phyloP scores from a whole-genome alignment of 1,140 invertebrate species.

The Stratiolaelaps scimitus region DNA sequence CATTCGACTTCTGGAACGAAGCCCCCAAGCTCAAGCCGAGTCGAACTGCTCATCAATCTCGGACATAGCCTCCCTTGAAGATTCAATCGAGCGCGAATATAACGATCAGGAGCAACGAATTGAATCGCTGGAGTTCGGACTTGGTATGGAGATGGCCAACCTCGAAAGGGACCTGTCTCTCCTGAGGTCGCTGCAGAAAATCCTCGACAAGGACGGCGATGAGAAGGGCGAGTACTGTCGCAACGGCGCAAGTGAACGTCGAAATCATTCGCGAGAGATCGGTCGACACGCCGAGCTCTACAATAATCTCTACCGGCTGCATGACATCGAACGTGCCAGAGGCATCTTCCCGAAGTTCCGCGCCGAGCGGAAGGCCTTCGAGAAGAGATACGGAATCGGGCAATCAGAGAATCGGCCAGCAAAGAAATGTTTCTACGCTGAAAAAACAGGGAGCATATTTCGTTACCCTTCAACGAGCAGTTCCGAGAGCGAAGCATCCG shows the following conservation, averaged over 20 bases:
- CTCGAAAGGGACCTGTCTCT: slow-evolving; percentile 15
- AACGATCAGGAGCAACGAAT: not conserved
- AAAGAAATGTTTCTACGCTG: not conserved
- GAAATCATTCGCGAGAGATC: not conserved
- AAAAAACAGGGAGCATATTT: slow-evolving; percentile 14
- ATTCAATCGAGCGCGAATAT: slow-evolving; percentile 12
- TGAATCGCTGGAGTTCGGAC: slow-evolving; percentile 7
- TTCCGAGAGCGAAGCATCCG: not conserved
- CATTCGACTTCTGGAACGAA: not conserved
- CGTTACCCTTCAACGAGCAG: not conserved
- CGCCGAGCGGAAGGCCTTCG: not conserved
- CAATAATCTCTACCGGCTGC: not conserved
- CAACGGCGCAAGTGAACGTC: not conserved
- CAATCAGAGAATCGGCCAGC: not conserved
- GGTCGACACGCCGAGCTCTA: slow-evolving; percentile 16
- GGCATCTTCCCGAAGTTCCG: not conserved
- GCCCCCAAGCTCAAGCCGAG: slow-evolving; percentile 14
- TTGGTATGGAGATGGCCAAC: slow-evolving; percentile 15
- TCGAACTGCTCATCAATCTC: slow-evolving; percentile 17
- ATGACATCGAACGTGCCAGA: not conserved
- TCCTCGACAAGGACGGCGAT: not conserved
- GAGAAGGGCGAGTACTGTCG: too few species aligned
- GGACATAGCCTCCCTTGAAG: slow-evolving; percentile 21
- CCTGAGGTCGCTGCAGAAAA: not conserved
- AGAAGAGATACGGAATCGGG: not conserved